These are phyloP conservation scores for Tichodroma muraria DNA, from an alignment of 2,113 vertebrate genomes.

Conservation along the genomic window DNA sequence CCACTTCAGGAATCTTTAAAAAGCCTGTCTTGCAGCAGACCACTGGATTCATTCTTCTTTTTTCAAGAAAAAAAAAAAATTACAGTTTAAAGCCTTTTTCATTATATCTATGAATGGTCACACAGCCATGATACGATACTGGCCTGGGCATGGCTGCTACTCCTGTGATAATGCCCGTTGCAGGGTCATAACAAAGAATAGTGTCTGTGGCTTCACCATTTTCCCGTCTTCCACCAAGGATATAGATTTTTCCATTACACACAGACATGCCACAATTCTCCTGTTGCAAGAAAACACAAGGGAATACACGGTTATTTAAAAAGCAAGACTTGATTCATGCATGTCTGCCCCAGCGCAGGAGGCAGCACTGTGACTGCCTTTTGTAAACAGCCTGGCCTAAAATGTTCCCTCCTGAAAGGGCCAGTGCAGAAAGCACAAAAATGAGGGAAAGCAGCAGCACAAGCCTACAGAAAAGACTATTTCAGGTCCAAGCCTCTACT, in stretches of 20 bases:
- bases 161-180: conserved; percentile 93
- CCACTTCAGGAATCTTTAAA: conserved; percentile 43
- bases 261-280: conserved; percentile 99
- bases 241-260: conserved; percentile 97
- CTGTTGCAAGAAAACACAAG: conserved; percentile 69
- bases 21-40: conserved; percentile 36
- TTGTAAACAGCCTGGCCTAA: neutral
- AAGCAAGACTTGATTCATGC: neutral
- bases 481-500: neutral
- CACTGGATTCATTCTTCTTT: conserved; percentile 42
- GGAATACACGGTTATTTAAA: neutral
- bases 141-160: conserved; percentile 94
- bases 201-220: conserved; percentile 92
- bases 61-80: neutral
- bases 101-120: conserved; percentile 96
- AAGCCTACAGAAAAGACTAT: neutral
- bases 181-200: conserved; percentile 92
- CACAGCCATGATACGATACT: conserved; percentile 96
- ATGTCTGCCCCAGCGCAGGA: neutral
- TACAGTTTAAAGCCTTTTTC: conserved; percentile 89
- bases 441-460: neutral
- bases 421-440: neutral
- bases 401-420: neutral
- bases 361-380: neutral
- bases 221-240: conserved; percentile 92